Percentiles rank a stretch among this genome's conserved stretches.
Evolutionary conservation across 2,113 vertebrate species (phyloP).

Genomic region (Girardinichthys multiradiatus): DNA sequence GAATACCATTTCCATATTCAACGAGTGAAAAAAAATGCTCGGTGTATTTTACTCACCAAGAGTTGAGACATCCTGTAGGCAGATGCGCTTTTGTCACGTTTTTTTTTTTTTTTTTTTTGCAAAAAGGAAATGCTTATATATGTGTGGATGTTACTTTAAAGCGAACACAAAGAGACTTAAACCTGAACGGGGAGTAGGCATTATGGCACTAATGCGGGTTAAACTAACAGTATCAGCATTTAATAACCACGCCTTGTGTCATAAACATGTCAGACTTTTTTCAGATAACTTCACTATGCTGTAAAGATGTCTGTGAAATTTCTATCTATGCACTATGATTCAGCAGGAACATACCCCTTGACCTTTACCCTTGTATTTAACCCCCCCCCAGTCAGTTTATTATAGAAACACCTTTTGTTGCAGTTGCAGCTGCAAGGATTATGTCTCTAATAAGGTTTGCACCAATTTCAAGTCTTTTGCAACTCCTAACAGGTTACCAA

Average conservation of each 20-base stretch:
- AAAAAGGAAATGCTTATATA: conserved; percentile 24
- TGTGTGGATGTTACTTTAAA: neutral
- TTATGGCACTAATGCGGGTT: neutral
- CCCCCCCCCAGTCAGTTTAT: neutral
- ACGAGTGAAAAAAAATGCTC: neutral
- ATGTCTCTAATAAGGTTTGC: neutral
- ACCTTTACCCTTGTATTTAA: neutral
- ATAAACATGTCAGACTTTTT: neutral
- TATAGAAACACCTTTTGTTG: neutral
- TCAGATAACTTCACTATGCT: neutral
- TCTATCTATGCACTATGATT: neutral
- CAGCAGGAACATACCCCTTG: neutral
- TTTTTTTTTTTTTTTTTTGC: neutral
- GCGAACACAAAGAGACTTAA: neutral
- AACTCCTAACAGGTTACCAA: too few species aligned
- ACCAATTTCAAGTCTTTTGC: too few species aligned
- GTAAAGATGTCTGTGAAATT: neutral
- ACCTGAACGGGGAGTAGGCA: neutral
- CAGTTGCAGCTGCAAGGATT: too few species aligned
- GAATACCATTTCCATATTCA: conserved; percentile 3
- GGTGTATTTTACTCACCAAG: neutral
- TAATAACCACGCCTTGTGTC: neutral
- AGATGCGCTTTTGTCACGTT: neutral
- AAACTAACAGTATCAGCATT: neutral
- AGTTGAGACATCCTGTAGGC: conserved; percentile 8